Evolutionary conservation across 1,140 invertebrate species (phyloP).

Genomic region (Cephus cinctus): DNA sequence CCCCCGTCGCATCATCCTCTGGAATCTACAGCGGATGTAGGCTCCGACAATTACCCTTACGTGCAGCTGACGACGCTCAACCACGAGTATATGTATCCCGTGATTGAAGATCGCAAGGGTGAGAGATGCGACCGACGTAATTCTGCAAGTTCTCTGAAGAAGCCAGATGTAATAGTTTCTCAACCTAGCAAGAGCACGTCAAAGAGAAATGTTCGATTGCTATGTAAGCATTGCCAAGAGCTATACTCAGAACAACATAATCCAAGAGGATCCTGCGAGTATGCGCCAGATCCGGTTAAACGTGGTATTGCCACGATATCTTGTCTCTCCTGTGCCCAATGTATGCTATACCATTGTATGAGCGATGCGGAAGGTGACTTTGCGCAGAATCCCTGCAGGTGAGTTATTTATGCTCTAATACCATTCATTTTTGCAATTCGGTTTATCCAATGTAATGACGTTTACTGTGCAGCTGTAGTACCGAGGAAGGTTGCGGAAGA

Average conservation of each 20-base stretch:
- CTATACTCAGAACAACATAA: slow-evolving; percentile 78
- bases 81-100: slow-evolving; percentile 82
- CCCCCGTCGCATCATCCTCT: slow-evolving; percentile 39
- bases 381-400: slow-evolving; percentile 75
- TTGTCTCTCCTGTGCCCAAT: slow-evolving; percentile 82
- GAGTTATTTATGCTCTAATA: slow-evolving; percentile 5
- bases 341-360: slow-evolving; percentile 92
- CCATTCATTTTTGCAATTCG: neutral
- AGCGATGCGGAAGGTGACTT: slow-evolving; percentile 82
- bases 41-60: slow-evolving; percentile 75
- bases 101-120: slow-evolving; percentile 65
- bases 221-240: slow-evolving; percentile 69
- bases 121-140: slow-evolving; percentile 54
- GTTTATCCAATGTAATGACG: neutral
- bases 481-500: slow-evolving; percentile 58
- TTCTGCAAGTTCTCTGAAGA: slow-evolving; percentile 63
- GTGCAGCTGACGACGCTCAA: slow-evolving; percentile 78
- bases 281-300: slow-evolving; percentile 81
- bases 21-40: slow-evolving; percentile 33
- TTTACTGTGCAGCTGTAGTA: slow-evolving; percentile 52
- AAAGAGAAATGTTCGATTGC: slow-evolving; percentile 44
- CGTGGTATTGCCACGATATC: slow-evolving; percentile 79
- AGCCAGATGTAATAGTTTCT: slow-evolving; percentile 58
- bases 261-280: slow-evolving; percentile 79
- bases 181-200: slow-evolving; percentile 42